Base-by-base conservation (phyloP, 1,140 invertebrate species). In the Drosophila busckii region DNA sequence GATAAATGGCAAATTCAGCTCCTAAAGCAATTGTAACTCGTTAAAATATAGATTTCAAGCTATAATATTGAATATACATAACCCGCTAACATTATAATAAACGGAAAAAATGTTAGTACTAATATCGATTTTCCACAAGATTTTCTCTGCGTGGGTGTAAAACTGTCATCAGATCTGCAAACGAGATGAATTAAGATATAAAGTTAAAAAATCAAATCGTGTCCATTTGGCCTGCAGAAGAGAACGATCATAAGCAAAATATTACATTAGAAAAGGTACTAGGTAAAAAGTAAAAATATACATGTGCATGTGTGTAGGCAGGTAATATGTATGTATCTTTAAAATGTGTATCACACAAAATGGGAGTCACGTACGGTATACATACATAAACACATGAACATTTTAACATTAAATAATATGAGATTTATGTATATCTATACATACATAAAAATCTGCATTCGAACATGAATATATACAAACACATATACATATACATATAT, bases 291-390 rank as follows among this genome's bases (percentile, higher is more conserved):
- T 37, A 32, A 4, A 32, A 31, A 15, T 6, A 32, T 6, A 44
- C 5, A 3, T 20, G 8, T 26, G 10, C 9, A 5, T 22, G 6
- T 28, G 10, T 19, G 22, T 52, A 22, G n/a, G n/a, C 5, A 9
- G 16, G 13, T 7, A n/a, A 20, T 22, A n/a, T 10, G 23, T 23
- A 34, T 32, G 19, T 59, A 52, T 35, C 55, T 53, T 6, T 25
- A 76, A 70, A 76, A 54, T 76, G 61, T 76, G 70, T 76, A 76
- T 76, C 66, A 42, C 50, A 53, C 60, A 28, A 60, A 61, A 50
- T 58, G 50, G 55, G 55, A 35, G 32, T 29, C 40, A 31, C 25
- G 16, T 15, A 37, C 16, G 31, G 25, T 40, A 29, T 38, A 52
- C 49, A 54, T 42, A 37, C 10, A 16, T 19, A 44, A 26, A 22